phyloP scores from a whole-genome alignment of 2,113 vertebrate species.

The Piprites chloris region DNA sequence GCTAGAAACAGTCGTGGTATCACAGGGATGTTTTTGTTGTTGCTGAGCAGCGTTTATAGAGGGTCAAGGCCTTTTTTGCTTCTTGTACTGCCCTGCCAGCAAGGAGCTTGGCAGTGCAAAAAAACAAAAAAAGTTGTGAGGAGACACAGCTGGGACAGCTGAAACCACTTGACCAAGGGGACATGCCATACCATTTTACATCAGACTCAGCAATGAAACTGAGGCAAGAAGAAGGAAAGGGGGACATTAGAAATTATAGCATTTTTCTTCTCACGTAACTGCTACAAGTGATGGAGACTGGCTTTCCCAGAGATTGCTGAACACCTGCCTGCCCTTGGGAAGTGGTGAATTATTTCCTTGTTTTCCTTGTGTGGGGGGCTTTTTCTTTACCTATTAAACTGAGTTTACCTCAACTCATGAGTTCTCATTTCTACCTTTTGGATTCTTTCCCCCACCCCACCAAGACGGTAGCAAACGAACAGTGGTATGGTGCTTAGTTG shows the following conservation, averaged over 20 bases:
- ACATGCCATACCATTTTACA: not conserved
- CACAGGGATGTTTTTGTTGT: not conserved
- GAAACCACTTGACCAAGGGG: not conserved
- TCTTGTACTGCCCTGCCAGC: not conserved
- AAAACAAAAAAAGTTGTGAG: not conserved
- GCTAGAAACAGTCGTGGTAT: not conserved
- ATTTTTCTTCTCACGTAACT: not conserved
- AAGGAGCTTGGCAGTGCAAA: not conserved
- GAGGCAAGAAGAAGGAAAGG: not conserved
- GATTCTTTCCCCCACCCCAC: not conserved
- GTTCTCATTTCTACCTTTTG: not conserved
- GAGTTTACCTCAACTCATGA: not conserved
- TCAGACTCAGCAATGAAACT: not conserved
- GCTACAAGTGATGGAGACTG: rapidly evolving
- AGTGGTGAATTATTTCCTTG: not conserved
- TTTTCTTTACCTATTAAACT: not conserved
- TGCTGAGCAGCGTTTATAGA: not conserved
- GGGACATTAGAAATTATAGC: not conserved
- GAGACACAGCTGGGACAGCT: not conserved
- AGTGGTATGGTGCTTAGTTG: not conserved
- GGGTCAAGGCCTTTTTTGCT: not conserved
- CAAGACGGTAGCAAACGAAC: rapidly evolving
- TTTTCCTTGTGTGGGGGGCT: rapidly evolving
- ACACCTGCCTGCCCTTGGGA: not conserved
- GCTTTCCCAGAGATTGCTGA: not conserved